Evolutionary conservation across 2,888 invertebrate species (phyloP).

Genomic region (Crossocerus cetratus): DNA sequence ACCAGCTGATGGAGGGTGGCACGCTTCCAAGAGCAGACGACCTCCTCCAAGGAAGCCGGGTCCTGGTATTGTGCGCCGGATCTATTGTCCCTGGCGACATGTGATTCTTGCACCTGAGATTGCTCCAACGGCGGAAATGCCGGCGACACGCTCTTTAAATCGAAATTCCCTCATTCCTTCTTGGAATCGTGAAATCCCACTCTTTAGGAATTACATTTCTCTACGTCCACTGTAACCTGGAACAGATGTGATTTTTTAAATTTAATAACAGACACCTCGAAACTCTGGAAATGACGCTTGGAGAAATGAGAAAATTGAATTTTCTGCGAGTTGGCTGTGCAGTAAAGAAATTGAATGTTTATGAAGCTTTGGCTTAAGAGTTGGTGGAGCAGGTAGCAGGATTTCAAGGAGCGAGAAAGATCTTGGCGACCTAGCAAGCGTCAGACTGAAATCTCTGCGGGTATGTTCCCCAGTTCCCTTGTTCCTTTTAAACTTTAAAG

Average conservation of each 20-base stretch:
- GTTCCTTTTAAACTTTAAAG: conserved; percentile 63
- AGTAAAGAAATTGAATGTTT: too few species aligned
- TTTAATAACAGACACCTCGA: too few species aligned
- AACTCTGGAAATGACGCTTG: too few species aligned
- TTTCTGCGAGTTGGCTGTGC: too few species aligned
- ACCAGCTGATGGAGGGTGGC: conserved; percentile 63
- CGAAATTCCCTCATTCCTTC: not conserved
- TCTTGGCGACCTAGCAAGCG: conserved; percentile 1
- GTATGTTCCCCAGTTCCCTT: conserved; percentile 40
- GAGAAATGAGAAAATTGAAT: too few species aligned
- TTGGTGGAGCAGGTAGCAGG: not conserved
- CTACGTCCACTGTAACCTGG: too few species aligned
- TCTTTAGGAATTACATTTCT: too few species aligned
- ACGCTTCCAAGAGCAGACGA: conserved; percentile 60
- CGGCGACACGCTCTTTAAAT: conserved; percentile 35
- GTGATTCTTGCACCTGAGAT: conserved; percentile 62
- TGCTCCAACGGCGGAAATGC: conserved; percentile 24
- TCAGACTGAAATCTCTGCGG: conserved; percentile 43
- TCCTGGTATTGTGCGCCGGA: conserved; percentile 49
- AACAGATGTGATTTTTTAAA: too few species aligned
- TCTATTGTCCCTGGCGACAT: conserved; percentile 53
- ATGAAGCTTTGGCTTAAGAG: too few species aligned
- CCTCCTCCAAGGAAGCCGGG: conserved; percentile 15
- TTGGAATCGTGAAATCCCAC: too few species aligned
- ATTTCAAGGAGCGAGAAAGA: conserved; percentile 6